These are phyloP conservation scores for Pelmatolapia mariae DNA, from an alignment of 2,113 vertebrate species.

Conservation along the genomic window DNA sequence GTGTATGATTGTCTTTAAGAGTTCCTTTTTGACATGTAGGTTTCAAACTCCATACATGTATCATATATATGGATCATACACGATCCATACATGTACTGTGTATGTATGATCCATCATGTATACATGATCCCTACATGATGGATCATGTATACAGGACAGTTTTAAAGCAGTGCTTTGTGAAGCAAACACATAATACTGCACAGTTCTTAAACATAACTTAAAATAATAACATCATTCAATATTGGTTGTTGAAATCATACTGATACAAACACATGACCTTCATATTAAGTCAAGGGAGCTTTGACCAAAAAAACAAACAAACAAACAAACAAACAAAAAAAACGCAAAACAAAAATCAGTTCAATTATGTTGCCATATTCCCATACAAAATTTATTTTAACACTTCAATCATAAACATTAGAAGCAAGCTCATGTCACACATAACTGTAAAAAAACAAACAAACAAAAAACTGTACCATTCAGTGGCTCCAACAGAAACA, in stretches of 20 bases:
- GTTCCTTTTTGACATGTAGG: background rate
- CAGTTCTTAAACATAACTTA: conserved; percentile 46
- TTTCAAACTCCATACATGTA: background rate
- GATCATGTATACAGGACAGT: background rate
- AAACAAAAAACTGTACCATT: conserved; percentile 42
- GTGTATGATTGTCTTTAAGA: conserved; percentile 44
- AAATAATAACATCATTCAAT: conserved; percentile 32
- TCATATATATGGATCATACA: background rate
- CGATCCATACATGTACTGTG: background rate
- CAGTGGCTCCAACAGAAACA: conserved; percentile 20
- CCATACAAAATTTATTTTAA: background rate
- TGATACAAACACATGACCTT: conserved; percentile 7
- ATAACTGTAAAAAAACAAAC: background rate
- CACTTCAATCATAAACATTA: background rate
- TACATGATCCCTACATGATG: background rate
- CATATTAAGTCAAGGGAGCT: background rate
- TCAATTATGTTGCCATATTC: background rate
- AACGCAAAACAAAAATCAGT: background rate
- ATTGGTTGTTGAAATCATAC: conserved; percentile 6
- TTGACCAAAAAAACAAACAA: background rate
- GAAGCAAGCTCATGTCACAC: background rate
- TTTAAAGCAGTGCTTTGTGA: conserved; percentile 23
- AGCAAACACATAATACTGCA: conserved; percentile 50
- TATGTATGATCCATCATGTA: background rate
- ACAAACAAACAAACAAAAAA: background rate